A percentile compares a stretch with the other conserved stretches of the same genome.
Conservation (phyloP, 2,888 invertebrate genomes). For the Sussaba pulchella region DNA sequence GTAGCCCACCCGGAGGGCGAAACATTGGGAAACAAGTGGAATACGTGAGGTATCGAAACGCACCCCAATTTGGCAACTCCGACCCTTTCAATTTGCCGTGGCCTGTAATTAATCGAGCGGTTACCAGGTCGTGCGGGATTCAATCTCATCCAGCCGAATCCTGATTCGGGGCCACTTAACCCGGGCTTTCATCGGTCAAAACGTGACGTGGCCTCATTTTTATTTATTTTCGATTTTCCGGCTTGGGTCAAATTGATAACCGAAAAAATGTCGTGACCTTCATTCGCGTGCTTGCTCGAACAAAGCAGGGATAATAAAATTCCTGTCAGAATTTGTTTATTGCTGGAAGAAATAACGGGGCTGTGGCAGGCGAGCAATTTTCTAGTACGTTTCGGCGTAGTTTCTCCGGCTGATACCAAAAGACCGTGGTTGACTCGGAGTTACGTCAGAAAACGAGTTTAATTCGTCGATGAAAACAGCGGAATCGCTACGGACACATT, state of each 20-base stretch:
- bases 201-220: not conserved
- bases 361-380: not conserved
- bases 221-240: not conserved
- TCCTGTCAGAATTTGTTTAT: too few relatives aligned
- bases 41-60: not conserved
- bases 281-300: not conserved
- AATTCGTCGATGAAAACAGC: not conserved
- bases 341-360: too few relatives aligned
- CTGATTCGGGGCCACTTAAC: not conserved
- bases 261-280: not conserved
- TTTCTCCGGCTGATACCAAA: not conserved
- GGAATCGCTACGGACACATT: not conserved
- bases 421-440: not conserved
- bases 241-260: not conserved
- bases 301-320: too few relatives aligned
- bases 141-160: not conserved
- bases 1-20: too few relatives aligned
- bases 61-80: not conserved
- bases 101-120: slow-evolving; percentile 15
- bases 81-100: slow-evolving; percentile 6
- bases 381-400: too few relatives aligned
- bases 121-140: slow-evolving; percentile 6
- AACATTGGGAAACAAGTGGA: not conserved
- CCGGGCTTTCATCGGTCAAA: slow-evolving; percentile 7
- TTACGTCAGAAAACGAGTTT: not conserved